Conservation (phyloP, 2,113 vertebrate species). For the Alethe castanea region DNA sequence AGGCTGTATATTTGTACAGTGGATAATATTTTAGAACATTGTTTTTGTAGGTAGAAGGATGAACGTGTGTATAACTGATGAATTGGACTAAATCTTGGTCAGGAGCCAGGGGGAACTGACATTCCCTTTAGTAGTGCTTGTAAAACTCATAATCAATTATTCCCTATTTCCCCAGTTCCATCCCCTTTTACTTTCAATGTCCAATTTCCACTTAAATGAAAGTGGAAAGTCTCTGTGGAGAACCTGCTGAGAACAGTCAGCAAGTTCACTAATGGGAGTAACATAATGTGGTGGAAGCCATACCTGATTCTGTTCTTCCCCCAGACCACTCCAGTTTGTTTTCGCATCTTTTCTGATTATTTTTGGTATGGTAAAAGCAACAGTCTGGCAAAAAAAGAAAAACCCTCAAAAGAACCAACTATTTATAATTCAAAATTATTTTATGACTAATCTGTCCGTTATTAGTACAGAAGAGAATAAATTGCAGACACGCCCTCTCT, state of each 20-base stretch:
- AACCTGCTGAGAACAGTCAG: neutral
- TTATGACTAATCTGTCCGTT: neutral
- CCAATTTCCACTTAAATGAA: neutral
- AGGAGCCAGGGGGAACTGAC: neutral
- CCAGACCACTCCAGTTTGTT: fast-evolving
- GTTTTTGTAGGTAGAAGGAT: neutral
- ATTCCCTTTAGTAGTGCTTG: neutral
- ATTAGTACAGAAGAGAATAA: neutral
- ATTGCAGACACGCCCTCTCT: neutral
- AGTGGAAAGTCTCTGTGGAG: neutral
- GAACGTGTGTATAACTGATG: neutral
- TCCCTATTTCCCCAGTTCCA: neutral
- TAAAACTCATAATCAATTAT: neutral
- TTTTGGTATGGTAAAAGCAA: neutral
- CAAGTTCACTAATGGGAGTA: neutral
- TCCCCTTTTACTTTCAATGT: neutral
- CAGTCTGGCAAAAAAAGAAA: neutral
- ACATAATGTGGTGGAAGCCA: fast-evolving
- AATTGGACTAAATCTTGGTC: neutral
- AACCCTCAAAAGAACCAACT: neutral
- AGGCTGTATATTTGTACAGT: neutral
- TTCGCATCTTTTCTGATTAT: neutral
- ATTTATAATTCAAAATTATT: neutral
- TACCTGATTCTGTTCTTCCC: neutral
- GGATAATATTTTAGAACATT: neutral